Base-by-base conservation (phyloP, 2,113 vertebrate species). In the Nothobranchius furzeri region DNA sequence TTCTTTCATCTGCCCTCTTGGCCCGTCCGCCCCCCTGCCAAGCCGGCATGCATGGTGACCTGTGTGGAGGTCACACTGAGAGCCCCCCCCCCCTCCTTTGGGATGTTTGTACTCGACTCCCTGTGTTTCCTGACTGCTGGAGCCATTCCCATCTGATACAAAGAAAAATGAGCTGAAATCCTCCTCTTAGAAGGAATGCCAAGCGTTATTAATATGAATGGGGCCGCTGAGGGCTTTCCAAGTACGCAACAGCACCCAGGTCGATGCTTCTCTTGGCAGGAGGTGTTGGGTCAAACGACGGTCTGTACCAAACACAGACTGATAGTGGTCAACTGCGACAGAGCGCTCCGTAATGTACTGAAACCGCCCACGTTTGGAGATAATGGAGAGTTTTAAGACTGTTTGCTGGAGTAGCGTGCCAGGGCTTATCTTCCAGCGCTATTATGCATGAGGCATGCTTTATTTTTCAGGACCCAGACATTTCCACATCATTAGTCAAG, bases 71-170 rank as follows among this genome's bases (percentile, higher is more conserved):
- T 84, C 80, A 65, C 69, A 17, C 80, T 56, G 54, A 71, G 63
- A 69, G 46, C 61, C 62, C 75, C 73, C 76, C 61, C 62, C 75
- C 73, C 76, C 78, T 42, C 40, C 43, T 12, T 12, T 6, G 83
- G 54, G 74, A 78, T 75, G 76, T 80, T 88, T 91, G 76, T 85
- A 61, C 81, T 81, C 48, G 72, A 45, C 73, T 86, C 64, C 36
- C 17, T 43, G 82, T 62, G 85, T 78, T 88, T 72, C 82, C 85
- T 89, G 87, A 87, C 80, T 73, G 60, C 72, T 85, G 87, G 83
- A 88, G 81, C 84, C 74, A 10, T 35, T 82, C 84, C 82, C 79
- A 75, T 82, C 66, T 83, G 82, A 91, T 89, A 73, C 60, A 53
- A 78, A 84, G 55, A 62, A 79, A 88, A 89, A 87, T 72, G 17